Evolutionary conservation across 2,113 vertebrate species (phyloP).

Genomic region (Hipposideros armiger): DNA sequence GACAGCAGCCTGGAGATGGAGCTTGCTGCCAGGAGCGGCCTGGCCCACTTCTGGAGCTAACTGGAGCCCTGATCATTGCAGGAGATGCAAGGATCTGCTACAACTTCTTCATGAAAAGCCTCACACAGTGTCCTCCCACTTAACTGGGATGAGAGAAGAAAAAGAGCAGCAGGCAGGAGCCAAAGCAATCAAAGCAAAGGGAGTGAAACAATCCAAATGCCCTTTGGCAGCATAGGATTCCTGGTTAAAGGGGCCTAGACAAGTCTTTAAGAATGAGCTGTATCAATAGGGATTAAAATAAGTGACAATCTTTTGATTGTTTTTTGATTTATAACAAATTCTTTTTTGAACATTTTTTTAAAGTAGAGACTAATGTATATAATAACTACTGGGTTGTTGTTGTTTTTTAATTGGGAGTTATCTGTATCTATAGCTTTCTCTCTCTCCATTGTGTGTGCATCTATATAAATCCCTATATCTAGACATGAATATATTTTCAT

Average conservation of each 20-base stretch:
- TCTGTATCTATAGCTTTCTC: background rate
- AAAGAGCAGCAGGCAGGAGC: background rate
- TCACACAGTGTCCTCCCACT: background rate
- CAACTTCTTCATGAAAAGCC: background rate
- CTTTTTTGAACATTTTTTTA: background rate
- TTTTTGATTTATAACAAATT: background rate
- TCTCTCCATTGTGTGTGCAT: background rate
- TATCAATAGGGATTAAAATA: background rate
- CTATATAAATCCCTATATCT: background rate
- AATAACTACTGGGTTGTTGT: background rate
- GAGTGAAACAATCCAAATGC: too few relatives aligned
- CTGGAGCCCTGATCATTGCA: background rate
- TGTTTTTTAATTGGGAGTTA: background rate
- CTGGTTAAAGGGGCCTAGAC: background rate
- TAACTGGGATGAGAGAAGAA: background rate
- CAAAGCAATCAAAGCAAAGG: background rate
- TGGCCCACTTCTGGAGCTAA: background rate
- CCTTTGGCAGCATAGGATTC: too few relatives aligned
- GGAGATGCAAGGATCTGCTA: background rate
- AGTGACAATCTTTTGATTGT: background rate
- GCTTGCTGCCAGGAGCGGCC: background rate
- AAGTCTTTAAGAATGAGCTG: background rate
- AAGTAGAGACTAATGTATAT: background rate
- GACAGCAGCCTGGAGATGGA: fast-evolving
- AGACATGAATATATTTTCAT: background rate